Evolutionary conservation across 2,113 vertebrate species (phyloP), one percentile per base, ranked within the genome.

Genomic region (Podilymbus podiceps): DNA sequence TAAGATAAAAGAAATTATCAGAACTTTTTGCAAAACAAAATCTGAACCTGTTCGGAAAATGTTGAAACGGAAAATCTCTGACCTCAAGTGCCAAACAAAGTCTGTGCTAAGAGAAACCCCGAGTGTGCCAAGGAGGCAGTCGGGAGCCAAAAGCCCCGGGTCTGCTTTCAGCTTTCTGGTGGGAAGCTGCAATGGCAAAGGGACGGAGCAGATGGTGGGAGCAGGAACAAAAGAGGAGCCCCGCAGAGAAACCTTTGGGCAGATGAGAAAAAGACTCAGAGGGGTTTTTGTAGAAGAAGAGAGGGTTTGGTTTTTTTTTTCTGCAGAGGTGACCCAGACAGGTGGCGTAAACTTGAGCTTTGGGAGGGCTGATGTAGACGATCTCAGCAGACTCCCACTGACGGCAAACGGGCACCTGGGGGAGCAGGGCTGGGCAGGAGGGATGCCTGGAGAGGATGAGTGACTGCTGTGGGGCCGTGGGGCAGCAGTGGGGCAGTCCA

Each of bases 141-240:
- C 3, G 2, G 62, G 79, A 90, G 96, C 95, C 93, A 92, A 40
- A 12, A 94, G 42, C 50, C 49, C 87, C 4, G 25, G 40, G 28
- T 49, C 52, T 79, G 81, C 50, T 74, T 44, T 40, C 19, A 6
- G 76, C 42, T 68, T 60, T 49, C 71, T 58, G n/a, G 66, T 1
- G 0, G 44, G 85, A 49, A 64, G 46, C 38, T 12, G 55, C 72
- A 15, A 78, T 66, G 91, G 80, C 76, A 89, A 50, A 78, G 77
- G 87, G 63, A 87, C 2, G 2, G 84, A 97, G 90, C 96, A 94
- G 96, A 93, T 95, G 95, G 94, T 69, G 66, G 94, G 58, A 64
- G 75, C 60, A 46, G 88, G 92, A 85, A 88, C 21, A 35, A 25
- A 78, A 68, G 58, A 81, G 66, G 8, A 95, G 27, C 62, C 88